These are phyloP conservation scores for Leptonema lineaticorne DNA, from an alignment of 1,140 invertebrate species.

Conservation along the genomic window DNA sequence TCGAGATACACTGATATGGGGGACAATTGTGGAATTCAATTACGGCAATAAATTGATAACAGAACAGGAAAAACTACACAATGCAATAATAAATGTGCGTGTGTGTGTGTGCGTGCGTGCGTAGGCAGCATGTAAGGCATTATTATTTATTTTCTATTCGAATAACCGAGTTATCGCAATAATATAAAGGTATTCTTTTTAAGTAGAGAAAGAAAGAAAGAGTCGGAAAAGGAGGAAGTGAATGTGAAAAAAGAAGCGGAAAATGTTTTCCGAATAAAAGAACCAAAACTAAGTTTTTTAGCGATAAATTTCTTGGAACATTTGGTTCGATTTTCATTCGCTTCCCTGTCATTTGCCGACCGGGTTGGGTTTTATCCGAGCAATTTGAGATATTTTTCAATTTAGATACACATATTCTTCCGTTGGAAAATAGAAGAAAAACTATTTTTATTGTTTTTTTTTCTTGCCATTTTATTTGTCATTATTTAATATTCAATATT, in stretches of 20 bases:
- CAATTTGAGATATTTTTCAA: slow-evolving; percentile 19
- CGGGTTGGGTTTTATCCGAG: slow-evolving; percentile 3
- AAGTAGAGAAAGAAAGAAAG: too few relatives aligned
- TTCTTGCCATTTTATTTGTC: too few relatives aligned
- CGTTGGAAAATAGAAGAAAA: too few relatives aligned
- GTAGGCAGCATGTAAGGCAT: too few relatives aligned
- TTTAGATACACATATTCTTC: background rate
- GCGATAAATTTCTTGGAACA: slow-evolving; percentile 1
- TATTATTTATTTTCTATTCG: too few relatives aligned
- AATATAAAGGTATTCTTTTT: background rate
- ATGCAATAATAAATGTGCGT: background rate
- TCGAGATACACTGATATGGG: background rate
- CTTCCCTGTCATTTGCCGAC: slow-evolving; percentile 18
- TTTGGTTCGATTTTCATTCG: slow-evolving; percentile 20
- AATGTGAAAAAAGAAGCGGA: too few relatives aligned
- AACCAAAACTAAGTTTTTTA: background rate
- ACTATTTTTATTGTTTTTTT: too few relatives aligned
- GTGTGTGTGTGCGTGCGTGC: too few relatives aligned
- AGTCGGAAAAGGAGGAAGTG: too few relatives aligned
- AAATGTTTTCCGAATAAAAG: background rate
- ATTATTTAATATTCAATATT: too few relatives aligned
- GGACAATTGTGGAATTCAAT: background rate
- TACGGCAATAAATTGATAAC: slow-evolving; percentile 2
- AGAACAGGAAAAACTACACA: background rate
- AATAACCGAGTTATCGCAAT: too few relatives aligned